Percentiles rank a stretch among this genome's conserved stretches.
Evolutionary conservation across 2,113 vertebrate species (phyloP).

Genomic region (Platysternon megacephalum): DNA sequence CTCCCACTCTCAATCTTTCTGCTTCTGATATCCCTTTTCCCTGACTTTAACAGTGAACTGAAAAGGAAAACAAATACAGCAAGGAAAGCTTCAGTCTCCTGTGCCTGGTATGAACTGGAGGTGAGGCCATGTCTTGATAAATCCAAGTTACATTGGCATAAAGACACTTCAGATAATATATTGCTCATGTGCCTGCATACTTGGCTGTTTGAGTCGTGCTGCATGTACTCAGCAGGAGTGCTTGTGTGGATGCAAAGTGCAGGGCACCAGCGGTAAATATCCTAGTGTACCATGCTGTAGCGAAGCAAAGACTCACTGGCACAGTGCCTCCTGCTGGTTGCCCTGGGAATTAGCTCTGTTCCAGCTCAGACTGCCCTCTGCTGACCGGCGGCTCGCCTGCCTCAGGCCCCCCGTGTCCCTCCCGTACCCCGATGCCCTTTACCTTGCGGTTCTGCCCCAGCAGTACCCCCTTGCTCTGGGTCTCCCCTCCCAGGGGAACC

Average conservation of each 20-base stretch:
- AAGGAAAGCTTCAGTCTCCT: not conserved
- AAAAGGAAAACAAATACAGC: not conserved
- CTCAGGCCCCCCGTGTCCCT: too few species aligned
- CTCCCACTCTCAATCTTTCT: not conserved
- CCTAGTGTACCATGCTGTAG: not conserved
- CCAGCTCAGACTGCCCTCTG: too few species aligned
- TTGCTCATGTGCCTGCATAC: not conserved
- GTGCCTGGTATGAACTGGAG: not conserved
- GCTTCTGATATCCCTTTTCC: not conserved
- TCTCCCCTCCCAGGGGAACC: too few species aligned
- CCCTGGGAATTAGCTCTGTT: too few species aligned
- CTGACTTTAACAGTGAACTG: not conserved
- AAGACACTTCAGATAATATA: not conserved
- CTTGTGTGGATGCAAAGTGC: not conserved
- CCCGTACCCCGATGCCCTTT: too few species aligned
- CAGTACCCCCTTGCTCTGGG: too few species aligned
- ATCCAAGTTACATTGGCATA: not conserved
- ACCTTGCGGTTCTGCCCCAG: too few species aligned
- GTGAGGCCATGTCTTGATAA: not conserved
- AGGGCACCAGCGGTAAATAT: not conserved
- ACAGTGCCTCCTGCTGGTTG: too few species aligned
- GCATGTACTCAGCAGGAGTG: not conserved
- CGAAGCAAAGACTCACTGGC: too few species aligned
- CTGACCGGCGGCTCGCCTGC: too few species aligned
- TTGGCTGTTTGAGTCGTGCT: not conserved